These are phyloP conservation scores for Pristionchus mayeri DNA, from an alignment of 2,888 invertebrate species.

Conservation along the genomic window DNA sequence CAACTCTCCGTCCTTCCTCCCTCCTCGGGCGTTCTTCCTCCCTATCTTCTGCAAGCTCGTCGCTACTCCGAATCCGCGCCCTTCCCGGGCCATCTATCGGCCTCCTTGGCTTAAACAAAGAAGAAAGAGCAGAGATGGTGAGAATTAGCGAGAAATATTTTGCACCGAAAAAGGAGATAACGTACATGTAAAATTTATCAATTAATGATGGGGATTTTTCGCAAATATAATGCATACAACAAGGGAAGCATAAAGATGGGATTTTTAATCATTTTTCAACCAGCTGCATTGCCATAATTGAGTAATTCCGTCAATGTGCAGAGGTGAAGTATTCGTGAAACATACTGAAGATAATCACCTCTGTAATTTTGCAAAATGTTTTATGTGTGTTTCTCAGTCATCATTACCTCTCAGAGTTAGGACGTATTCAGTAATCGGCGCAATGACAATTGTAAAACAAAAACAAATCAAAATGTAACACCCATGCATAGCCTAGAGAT, in stretches of 20 bases:
- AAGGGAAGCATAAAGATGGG: too few species aligned
- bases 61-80: constrained; percentile 58
- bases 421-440: neutral
- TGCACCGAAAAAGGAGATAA: neutral
- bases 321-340: too few species aligned
- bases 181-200: too few species aligned
- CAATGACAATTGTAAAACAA: too few species aligned
- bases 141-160: neutral
- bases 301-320: neutral
- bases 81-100: constrained; percentile 52
- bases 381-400: neutral
- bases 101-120: neutral
- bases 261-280: neutral
- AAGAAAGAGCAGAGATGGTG: constrained; percentile 56
- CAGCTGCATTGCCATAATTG: too few species aligned
- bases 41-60: constrained; percentile 55
- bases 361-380: too few species aligned
- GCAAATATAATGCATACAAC: too few species aligned
- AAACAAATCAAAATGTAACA: neutral
- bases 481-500: neutral
- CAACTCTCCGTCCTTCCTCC: neutral
- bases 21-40: constrained; percentile 45
- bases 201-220: too few species aligned
- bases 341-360: too few species aligned
- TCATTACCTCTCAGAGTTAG: neutral